These are phyloP conservation scores for Yponomeuta malinellus DNA, from an alignment of 2,888 invertebrate species.

Conservation along the genomic window DNA sequence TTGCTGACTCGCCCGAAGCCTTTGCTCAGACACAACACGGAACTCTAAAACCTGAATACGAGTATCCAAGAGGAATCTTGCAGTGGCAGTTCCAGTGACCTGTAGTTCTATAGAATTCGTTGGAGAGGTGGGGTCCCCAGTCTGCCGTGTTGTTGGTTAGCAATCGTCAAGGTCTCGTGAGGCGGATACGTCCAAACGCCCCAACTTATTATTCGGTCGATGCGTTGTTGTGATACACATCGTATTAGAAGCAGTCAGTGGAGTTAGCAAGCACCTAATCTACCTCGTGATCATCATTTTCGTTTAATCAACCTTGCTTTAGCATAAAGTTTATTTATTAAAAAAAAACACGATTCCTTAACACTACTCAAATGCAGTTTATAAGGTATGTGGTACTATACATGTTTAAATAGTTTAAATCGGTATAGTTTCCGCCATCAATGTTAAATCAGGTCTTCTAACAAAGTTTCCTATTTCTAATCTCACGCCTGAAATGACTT, in stretches of 20 bases:
- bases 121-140: background rate
- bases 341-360: too few species aligned
- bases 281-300: too few species aligned
- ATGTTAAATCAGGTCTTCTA: too few species aligned
- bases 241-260: background rate
- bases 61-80: background rate
- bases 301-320: too few species aligned
- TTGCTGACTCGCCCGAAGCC: background rate
- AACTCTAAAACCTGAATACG: constrained; percentile 40
- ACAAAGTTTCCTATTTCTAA: too few species aligned
- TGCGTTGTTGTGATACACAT: constrained; percentile 26
- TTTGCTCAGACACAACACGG: constrained; percentile 35
- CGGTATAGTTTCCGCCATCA: too few species aligned
- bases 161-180: constrained; percentile 54
- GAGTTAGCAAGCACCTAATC: background rate
- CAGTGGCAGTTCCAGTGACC: background rate
- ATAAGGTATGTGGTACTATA: too few species aligned
- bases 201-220: constrained; percentile 49
- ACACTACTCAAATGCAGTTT: too few species aligned
- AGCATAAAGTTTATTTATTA: too few species aligned
- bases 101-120: background rate
- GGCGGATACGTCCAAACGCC: constrained; percentile 57
- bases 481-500: background rate
- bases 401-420: too few species aligned
- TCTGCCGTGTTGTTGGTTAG: constrained; percentile 50